Base-by-base conservation (phyloP, 2,888 invertebrate genomes). In the Patella depressa region DNA sequence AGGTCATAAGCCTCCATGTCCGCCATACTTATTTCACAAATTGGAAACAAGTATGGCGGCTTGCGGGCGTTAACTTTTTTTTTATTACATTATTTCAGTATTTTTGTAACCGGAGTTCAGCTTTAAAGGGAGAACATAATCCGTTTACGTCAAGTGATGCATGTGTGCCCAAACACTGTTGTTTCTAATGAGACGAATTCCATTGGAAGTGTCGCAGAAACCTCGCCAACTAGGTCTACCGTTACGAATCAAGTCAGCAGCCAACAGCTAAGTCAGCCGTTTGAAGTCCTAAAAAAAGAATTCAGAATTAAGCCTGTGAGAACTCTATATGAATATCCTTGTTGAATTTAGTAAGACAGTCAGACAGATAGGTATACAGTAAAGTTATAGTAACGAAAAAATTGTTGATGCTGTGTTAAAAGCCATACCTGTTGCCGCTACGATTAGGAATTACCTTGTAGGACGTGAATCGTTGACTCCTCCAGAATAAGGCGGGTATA, bases 371-470 rank as follows among this genome's bases (percentile, higher is more conserved):
- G 65, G 57, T 34, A 12, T 19, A 29, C 55, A 74, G n/a, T 24
- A 74, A 57, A n/a, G 45, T 57, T 57, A 19, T 17, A 24, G 24
- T 15, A 57, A 24, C 7, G 59, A 34, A 24, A 17, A 74, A 29
- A 74, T 74, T 15, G 55, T 74, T 19, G 7, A 45, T 54, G 65
- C 53, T 53, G 74, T 55, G 29, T 24, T 34, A 14, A 57, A 54
- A 19, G 74, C 74, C 53, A 65, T 75, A n/a, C 53, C 75, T 0
- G 3, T 34, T 1, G 34, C 17, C 57, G 15, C 57, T 57, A 15
- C 15, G 1, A 15, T 15, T 15, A 17, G 57, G 17, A 57, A 15
- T 15, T 17, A 57, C 17, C 57, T 17, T 15, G n/a, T 15, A 15
- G 57, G 57, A 57, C 57, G 5, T 57, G 45, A 45, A 34, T 34